phyloP scores from a whole-genome alignment of 1,140 invertebrate genomes.

The Ooceraea biroi region DNA sequence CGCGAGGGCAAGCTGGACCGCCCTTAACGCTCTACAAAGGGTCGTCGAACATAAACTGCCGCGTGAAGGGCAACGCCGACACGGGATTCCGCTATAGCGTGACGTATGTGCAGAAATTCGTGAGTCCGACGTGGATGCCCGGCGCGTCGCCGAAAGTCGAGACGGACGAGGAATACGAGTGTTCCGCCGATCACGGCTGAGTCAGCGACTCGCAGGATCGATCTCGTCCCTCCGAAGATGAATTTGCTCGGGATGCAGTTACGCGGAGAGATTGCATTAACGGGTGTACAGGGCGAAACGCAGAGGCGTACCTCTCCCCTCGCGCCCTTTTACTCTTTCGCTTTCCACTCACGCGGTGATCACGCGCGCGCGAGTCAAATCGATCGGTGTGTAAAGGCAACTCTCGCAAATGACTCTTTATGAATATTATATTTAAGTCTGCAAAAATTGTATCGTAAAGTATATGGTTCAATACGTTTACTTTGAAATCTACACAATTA shows the following conservation, averaged over 20 bases:
- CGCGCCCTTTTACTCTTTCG: not conserved
- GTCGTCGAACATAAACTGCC: constrained; percentile 78
- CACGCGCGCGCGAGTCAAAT: not conserved
- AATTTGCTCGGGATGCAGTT: constrained; percentile 13
- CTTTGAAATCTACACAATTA: no score
- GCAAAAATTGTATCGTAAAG: not conserved
- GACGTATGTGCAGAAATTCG: constrained; percentile 78
- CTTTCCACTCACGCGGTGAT: not conserved
- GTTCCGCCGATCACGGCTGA: constrained; percentile 68
- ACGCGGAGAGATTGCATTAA: constrained; percentile 33
- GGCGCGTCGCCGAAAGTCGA: constrained; percentile 74
- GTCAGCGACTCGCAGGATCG: not conserved
- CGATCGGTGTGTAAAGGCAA: not conserved
- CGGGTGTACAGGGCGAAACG: no score
- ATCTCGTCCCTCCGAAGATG: constrained; percentile 27
- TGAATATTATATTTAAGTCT: not conserved
- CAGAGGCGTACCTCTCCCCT: no score
- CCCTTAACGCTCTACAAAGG: constrained; percentile 77
- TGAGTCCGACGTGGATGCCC: constrained; percentile 72
- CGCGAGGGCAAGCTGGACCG: constrained; percentile 67
- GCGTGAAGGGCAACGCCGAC: constrained; percentile 65
- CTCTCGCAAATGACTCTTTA: not conserved
- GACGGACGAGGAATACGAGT: constrained; percentile 23
- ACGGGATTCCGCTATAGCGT: constrained; percentile 77
- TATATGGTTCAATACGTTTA: not conserved